Evolutionary conservation across 2,113 vertebrate species (phyloP), one percentile per base, ranked within the genome.

Genomic region (Istiophorus platypterus): DNA sequence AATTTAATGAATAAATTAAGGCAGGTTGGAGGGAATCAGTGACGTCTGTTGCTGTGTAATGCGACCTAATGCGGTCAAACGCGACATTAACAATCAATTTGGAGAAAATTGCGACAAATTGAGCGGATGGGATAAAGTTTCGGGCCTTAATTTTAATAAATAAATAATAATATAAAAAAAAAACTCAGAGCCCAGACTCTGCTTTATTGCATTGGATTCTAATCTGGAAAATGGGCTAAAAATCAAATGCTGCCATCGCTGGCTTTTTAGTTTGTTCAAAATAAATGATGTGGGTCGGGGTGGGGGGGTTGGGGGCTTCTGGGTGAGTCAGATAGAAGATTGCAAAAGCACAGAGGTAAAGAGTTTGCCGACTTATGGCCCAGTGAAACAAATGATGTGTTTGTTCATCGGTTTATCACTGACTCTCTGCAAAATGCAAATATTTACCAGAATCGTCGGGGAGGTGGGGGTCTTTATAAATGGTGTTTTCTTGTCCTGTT

Each of bases 1-100:
- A 90, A 88, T 92, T 93, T 92, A 93, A 92, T 92, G 90, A 92
- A 93, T 92, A 93, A 90, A 92, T 93, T 92, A 90, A 90, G 49
- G 83, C 80, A 54, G 37, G 39, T 84, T 81, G 72, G 58, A 80
- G 74, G 79, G 71, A 86, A 90, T 88, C 77, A 89, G 81, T 82
- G 65, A 84, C 80, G 73, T 85, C 54, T 61, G 1, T 51, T 17
- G 82, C 84, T 12, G 74, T 59, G 76, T 8, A 92, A 89, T 76
- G 42, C 56, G 83, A 65, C 47, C 76, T 91, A 88, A 91, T 85
- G 71, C 7, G 52, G 76, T 88, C 66, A 57, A 57, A 62, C 47
- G 7, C 76, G 91, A 89, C 92, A 57, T 79, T 81, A 85, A 85
- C 71, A 27, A 93, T 91, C 76, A 66, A 83, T 89, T 85, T 66